phyloP scores from a whole-genome alignment of 1,140 invertebrate genomes.

The Drosophila sechellia region DNA sequence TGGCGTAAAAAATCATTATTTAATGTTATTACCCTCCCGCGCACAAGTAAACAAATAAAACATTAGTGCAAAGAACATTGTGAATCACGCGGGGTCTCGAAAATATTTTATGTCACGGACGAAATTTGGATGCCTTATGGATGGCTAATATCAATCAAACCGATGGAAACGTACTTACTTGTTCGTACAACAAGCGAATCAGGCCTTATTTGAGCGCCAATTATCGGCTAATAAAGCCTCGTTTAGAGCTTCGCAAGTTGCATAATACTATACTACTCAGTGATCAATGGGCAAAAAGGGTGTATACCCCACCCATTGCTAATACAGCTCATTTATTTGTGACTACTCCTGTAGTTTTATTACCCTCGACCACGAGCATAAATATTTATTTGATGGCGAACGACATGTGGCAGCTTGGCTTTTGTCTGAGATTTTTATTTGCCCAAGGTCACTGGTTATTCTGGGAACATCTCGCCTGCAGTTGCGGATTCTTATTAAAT shows the following conservation, averaged over 20 bases:
- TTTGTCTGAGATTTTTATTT: slow-evolving; percentile 26
- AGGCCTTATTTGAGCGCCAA: slow-evolving; percentile 37
- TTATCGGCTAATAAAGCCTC: slow-evolving; percentile 36
- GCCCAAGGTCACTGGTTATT: slow-evolving; percentile 52
- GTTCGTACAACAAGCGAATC: slow-evolving; percentile 1
- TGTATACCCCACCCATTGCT: slow-evolving; percentile 42
- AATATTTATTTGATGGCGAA: slow-evolving; percentile 56
- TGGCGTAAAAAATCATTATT: slow-evolving; percentile 50
- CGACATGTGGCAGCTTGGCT: slow-evolving; percentile 13
- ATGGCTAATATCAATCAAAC: slow-evolving; percentile 27
- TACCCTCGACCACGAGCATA: slow-evolving; percentile 39
- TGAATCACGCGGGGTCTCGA: slow-evolving; percentile 12
- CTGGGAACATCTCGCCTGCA: slow-evolving; percentile 61
- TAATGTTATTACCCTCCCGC: slow-evolving; percentile 59
- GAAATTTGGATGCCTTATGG: slow-evolving; percentile 29
- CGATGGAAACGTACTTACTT: slow-evolving; percentile 16
- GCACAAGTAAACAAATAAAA: slow-evolving; percentile 22
- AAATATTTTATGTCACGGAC: slow-evolving; percentile 18
- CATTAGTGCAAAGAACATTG: slow-evolving; percentile 38
- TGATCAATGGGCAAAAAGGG: slow-evolving; percentile 22
- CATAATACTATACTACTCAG: slow-evolving; percentile 39
- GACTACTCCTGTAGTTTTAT: slow-evolving; percentile 41
- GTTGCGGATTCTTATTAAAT: slow-evolving; percentile 56
- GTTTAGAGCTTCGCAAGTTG: slow-evolving; percentile 51
- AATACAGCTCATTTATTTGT: slow-evolving; percentile 62